These are phyloP conservation scores for Anoplolepis gracilipes DNA, from an alignment of 1,140 invertebrate species.

Conservation along the genomic window DNA sequence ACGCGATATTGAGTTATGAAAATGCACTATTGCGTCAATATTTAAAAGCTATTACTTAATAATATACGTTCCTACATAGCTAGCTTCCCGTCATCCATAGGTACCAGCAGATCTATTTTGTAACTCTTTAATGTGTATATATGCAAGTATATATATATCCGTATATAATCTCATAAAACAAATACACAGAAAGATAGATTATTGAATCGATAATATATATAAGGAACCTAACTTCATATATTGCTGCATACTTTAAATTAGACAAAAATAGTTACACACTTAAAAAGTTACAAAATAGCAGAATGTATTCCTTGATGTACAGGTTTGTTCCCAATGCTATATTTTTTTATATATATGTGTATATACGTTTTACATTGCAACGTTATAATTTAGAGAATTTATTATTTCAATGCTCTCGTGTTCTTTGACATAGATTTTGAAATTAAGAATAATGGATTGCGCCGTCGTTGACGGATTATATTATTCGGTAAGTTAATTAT, in stretches of 20 bases:
- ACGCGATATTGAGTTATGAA: constrained; percentile 54
- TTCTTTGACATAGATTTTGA: background rate
- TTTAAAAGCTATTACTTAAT: constrained; percentile 70
- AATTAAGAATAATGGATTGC: background rate
- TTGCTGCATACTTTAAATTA: constrained; percentile 9
- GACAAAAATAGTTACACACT: background rate
- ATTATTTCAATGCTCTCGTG: constrained; percentile 16
- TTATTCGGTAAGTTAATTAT: background rate
- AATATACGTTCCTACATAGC: constrained; percentile 76
- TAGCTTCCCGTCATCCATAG: constrained; percentile 71
- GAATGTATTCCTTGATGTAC: constrained; percentile 60
- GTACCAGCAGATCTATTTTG: constrained; percentile 44
- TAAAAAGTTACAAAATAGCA: constrained; percentile 43
- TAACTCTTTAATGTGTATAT: constrained; percentile 30
- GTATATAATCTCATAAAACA: constrained; percentile 6
- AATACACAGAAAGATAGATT: background rate
- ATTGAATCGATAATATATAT: too few species aligned
- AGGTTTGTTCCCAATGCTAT: constrained; percentile 75
- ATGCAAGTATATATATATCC: background rate
- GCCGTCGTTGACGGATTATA: background rate
- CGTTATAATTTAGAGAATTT: constrained; percentile 56
- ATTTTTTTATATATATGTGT: constrained; percentile 53
- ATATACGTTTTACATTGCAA: constrained; percentile 28
- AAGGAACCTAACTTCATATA: background rate
- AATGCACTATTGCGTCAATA: constrained; percentile 69